Evolutionary conservation across 2,888 invertebrate species (phyloP), one percentile per base, ranked within the genome.

Genomic region (Pherbina coryleti): DNA sequence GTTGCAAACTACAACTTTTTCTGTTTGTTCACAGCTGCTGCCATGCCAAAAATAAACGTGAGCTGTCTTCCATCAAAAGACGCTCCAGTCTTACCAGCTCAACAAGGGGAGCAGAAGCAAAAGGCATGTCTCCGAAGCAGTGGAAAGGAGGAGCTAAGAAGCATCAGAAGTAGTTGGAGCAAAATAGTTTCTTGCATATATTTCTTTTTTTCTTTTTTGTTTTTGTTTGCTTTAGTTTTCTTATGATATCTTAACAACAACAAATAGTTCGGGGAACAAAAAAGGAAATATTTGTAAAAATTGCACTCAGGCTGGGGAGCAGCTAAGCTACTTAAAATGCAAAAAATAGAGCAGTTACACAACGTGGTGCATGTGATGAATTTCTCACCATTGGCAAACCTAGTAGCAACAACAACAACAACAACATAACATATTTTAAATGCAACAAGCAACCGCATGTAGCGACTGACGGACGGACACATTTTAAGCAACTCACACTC

Each of bases 401-500:
- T 11, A 28, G 5, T 4, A 60, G 3, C 11, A 60, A 22, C 25
- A 22, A 60, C 17, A 60, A 28, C 25, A 28, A 60, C 60, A 60
- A 14, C 28, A 28, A 25, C 28, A 11, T 17, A 69, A 25, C 53
- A 69, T 28, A 69, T 69, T 69, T 11, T 69, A 22, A 49, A 69
- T 69, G 37, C 69, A 69, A 69, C 51, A 51, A 69, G 51, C 69
- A 25, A 25, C 69, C 25, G 31, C 49, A 69, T 53, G 69, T 34
- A 34, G 34, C n/a, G 55, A 55, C 37, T 8, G 8, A 37, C 37
- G 44, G 60, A 60, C 60, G 28, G 2, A 19, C 44, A 67, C n/a
- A 67, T 5, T 19, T 22, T 19, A 4, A 44, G 49, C 17, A 11
- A 44, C 9, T 28, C 64, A 64, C 14, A 64, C 34, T n/a, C 64